phyloP scores from a whole-genome alignment of 2,797 vertebrate genomes.

The Buphagus erythrorhynchus region DNA sequence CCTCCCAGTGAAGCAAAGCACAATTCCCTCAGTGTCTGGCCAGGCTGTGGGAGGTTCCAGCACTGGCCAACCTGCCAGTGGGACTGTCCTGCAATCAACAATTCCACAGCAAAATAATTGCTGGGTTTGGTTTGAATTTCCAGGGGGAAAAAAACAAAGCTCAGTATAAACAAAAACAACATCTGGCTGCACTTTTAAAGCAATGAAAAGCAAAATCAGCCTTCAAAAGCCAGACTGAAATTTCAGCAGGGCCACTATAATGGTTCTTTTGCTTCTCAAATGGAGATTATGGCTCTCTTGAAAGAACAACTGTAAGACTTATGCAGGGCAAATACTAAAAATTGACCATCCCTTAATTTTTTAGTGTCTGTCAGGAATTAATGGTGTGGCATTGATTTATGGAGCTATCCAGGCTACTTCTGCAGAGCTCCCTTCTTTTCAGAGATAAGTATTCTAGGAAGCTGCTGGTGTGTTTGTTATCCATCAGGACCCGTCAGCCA shows the following conservation, averaged over 20 bases:
- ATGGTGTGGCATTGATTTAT: constrained; percentile 41
- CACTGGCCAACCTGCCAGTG: not conserved
- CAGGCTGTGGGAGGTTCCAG: not conserved
- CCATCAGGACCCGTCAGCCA: not conserved
- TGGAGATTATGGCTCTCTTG: not conserved
- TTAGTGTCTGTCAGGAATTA: constrained; percentile 39
- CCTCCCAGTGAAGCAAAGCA: not conserved
- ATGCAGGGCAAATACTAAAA: constrained; percentile 11
- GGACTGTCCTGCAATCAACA: not conserved
- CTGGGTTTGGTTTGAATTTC: not conserved
- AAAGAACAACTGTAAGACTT: not conserved
- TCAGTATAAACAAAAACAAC: not conserved
- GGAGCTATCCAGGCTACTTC: constrained; percentile 4
- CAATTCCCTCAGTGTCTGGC: not conserved
- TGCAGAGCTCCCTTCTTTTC: constrained; percentile 9
- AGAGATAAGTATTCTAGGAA: not conserved
- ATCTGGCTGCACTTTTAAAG: not conserved
- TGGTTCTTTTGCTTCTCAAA: not conserved
- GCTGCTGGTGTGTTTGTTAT: not conserved
- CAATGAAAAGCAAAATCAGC: not conserved
- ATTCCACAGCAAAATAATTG: not conserved
- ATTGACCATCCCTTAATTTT: constrained; percentile 6
- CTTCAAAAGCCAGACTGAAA: not conserved
- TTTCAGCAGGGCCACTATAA: not conserved
- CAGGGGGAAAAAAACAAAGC: not conserved